These are phyloP conservation scores for Opisthograptis luteolata DNA, from an alignment of 2,888 invertebrate genomes.

Conservation along the genomic window DNA sequence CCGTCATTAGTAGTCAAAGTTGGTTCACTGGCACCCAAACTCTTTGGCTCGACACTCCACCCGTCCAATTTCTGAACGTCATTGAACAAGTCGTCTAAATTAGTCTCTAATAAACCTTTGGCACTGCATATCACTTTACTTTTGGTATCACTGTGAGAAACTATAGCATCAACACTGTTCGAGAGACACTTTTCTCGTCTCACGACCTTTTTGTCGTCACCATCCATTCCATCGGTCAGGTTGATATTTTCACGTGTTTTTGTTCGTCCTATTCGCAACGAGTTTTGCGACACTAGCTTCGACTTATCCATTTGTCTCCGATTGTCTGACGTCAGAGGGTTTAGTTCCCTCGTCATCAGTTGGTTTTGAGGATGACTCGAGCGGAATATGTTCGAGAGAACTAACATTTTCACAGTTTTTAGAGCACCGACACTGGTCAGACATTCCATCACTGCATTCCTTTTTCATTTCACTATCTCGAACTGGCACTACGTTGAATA, in stretches of 20 bases:
- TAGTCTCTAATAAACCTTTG: slow-evolving; percentile 83
- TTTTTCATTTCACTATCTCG: slow-evolving; percentile 65
- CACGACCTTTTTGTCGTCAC: slow-evolving; percentile 50
- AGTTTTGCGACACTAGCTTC: slow-evolving; percentile 60
- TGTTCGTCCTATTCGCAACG: slow-evolving; percentile 67
- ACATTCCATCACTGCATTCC: slow-evolving; percentile 83
- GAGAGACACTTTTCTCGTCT: slow-evolving; percentile 70
- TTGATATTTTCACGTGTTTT: slow-evolving; percentile 67
- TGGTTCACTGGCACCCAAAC: slow-evolving; percentile 76
- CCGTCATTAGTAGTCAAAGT: slow-evolving; percentile 62
- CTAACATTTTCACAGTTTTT: slow-evolving; percentile 81
- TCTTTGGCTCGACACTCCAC: slow-evolving; percentile 68
- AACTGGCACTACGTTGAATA: slow-evolving; percentile 51
- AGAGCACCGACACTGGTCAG: slow-evolving; percentile 72
- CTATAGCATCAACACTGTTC: slow-evolving; percentile 73
- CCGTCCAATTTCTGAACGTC: slow-evolving; percentile 65
- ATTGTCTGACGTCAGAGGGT: slow-evolving; percentile 50
- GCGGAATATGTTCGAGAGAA: slow-evolving; percentile 78
- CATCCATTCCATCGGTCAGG: slow-evolving; percentile 51
- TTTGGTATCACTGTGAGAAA: slow-evolving; percentile 66
- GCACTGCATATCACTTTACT: slow-evolving; percentile 82
- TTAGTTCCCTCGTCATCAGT: slow-evolving; percentile 57
- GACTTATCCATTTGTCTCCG: slow-evolving; percentile 48
- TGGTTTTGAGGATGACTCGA: slow-evolving; percentile 69
- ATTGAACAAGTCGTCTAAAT: slow-evolving; percentile 78